Evolutionary conservation across 2,113 vertebrate genomes (phyloP).

Genomic region (Otolemur garnettii): DNA sequence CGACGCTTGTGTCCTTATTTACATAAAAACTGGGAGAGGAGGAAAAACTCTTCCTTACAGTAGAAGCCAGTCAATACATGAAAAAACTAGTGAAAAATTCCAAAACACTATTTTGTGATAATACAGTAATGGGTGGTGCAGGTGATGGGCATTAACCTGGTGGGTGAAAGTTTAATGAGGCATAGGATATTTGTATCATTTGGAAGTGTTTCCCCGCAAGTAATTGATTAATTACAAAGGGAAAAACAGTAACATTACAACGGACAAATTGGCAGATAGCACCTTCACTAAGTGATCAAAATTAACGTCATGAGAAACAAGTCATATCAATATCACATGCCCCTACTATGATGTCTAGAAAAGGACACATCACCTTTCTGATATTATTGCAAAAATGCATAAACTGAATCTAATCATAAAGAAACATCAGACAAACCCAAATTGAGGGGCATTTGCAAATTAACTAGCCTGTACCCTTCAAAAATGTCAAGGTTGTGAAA

Average conservation of each 20-base stretch:
- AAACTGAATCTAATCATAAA: neutral
- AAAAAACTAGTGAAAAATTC: neutral
- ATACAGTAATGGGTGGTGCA: neutral
- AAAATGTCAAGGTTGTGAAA: neutral
- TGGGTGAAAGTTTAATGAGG: neutral
- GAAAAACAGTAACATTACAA: neutral
- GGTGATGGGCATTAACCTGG: neutral
- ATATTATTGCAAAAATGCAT: neutral
- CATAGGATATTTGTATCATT: neutral
- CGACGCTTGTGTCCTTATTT: neutral
- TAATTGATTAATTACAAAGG: neutral
- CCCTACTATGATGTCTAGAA: neutral
- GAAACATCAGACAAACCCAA: neutral
- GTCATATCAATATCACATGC: neutral
- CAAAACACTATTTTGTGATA: neutral
- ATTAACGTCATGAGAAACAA: neutral
- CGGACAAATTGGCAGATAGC: neutral
- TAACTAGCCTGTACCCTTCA: neutral
- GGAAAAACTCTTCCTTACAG: neutral
- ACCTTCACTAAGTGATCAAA: neutral
- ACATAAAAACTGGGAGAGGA: neutral
- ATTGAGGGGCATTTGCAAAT: neutral
- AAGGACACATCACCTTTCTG: neutral
- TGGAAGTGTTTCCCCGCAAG: neutral
- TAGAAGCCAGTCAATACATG: neutral